Percentiles rank a stretch among this genome's conserved stretches.
Evolutionary conservation across 2,113 vertebrate species (phyloP).

Genomic region (Xiphophorus maculatus): DNA sequence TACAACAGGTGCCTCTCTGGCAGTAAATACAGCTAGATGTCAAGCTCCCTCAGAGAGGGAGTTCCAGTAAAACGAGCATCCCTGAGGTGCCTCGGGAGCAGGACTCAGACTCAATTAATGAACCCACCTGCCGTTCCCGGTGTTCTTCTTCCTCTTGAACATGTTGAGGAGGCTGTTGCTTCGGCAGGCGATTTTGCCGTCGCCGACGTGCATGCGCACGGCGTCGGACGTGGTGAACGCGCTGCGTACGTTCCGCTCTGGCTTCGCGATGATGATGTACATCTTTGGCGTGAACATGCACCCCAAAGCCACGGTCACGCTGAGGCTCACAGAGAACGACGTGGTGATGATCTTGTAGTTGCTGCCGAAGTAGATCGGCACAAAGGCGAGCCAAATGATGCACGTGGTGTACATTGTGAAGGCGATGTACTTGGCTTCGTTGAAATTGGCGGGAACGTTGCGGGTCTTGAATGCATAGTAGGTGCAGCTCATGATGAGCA

Average conservation of each 20-base stretch:
- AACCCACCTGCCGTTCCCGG: slow-evolving; percentile 92
- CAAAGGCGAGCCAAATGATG: slow-evolving; percentile 98
- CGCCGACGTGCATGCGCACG: slow-evolving; percentile 97
- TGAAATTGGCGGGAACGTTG: slow-evolving; percentile 98
- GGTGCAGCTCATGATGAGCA: slow-evolving; percentile 98
- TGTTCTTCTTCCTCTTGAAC: slow-evolving; percentile 96
- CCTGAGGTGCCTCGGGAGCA: slow-evolving; percentile 72
- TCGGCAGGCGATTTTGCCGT: slow-evolving; percentile 92
- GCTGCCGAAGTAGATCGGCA: slow-evolving; percentile 98
- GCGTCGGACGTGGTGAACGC: slow-evolving; percentile 98
- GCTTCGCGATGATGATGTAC: slow-evolving; percentile 98
- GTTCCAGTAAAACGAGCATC: slow-evolving; percentile 64
- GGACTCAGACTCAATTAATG: slow-evolving; percentile 54
- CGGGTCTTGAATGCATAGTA: slow-evolving; percentile 99
- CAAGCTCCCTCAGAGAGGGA: slow-evolving; percentile 56
- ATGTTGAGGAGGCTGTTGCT: slow-evolving; percentile 96
- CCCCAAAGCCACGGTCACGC: slow-evolving; percentile 95
- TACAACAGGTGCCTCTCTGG: slow-evolving; percentile 63
- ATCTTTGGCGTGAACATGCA: slow-evolving; percentile 99
- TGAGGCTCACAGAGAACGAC: slow-evolving; percentile 96
- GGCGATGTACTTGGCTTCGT: slow-evolving; percentile 98
- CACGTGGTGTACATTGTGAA: slow-evolving; percentile 99
- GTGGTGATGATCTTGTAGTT: slow-evolving; percentile 99
- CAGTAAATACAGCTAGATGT: slow-evolving; percentile 63
- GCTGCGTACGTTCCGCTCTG: slow-evolving; percentile 95